Evolutionary conservation across 2,113 vertebrate species (phyloP).

Genomic region (Otus sunia): DNA sequence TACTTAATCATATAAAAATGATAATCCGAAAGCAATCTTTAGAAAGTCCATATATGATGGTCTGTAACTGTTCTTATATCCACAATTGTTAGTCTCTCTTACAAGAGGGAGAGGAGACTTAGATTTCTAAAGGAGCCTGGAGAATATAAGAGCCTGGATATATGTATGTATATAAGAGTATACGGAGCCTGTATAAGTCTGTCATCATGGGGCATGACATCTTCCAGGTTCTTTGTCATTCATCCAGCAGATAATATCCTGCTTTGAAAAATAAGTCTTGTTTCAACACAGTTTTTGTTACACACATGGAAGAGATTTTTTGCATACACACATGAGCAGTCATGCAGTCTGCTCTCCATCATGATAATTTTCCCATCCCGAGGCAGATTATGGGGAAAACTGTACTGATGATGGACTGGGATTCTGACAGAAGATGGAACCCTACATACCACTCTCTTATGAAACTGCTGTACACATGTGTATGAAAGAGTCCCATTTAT

Average conservation of each 20-base stretch:
- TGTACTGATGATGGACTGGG: accelerated
- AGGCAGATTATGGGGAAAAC: not conserved
- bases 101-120: too few relatives aligned
- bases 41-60: not conserved
- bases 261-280: not conserved
- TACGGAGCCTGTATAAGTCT: not conserved
- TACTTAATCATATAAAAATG: not conserved
- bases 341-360: not conserved
- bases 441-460: not conserved
- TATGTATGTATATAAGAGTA: too few relatives aligned
- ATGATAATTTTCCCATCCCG: not conserved
- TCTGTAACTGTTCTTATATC: not conserved
- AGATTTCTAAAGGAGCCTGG: not conserved
- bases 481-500: not conserved
- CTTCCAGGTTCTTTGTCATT: not conserved
- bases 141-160: not conserved
- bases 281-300: not conserved
- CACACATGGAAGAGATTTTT: not conserved
- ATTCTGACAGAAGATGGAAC: not conserved
- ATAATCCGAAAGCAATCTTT: not conserved
- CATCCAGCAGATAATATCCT: not conserved
- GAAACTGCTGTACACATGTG: accelerated
- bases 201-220: not conserved
- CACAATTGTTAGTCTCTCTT: not conserved
- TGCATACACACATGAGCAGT: not conserved